Conservation (phyloP, 2,113 vertebrate genomes). For the Ramphastos sulfuratus region DNA sequence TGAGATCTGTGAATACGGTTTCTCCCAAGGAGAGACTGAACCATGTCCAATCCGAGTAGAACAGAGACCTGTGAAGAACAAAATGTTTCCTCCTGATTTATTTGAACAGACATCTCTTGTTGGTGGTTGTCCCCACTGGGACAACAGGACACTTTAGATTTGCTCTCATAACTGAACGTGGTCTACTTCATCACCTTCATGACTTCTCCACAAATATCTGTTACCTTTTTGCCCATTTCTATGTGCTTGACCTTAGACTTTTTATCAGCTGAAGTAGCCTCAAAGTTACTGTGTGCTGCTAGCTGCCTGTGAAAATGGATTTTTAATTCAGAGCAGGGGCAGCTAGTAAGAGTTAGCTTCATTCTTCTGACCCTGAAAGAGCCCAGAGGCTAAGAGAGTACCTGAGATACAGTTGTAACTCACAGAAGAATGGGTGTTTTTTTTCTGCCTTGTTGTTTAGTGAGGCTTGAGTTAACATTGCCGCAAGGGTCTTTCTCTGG, state of each 20-base stretch:
- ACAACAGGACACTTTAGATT: neutral
- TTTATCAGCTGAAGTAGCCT: neutral
- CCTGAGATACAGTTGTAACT: neutral
- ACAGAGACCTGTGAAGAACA: neutral
- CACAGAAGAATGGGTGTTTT: neutral
- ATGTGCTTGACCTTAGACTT: neutral
- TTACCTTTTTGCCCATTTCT: neutral
- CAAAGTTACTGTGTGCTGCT: neutral
- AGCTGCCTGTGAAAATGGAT: neutral
- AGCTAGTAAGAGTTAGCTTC: neutral
- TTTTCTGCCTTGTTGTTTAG: neutral
- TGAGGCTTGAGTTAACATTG: slow-evolving; percentile 1
- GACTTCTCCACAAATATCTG: neutral
- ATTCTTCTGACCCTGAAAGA: neutral
- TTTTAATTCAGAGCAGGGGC: neutral
- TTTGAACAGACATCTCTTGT: slow-evolving; percentile 3
- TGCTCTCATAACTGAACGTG: neutral
- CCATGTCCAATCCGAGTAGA: neutral
- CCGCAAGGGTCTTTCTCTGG: slow-evolving; percentile 3
- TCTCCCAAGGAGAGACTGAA: neutral
- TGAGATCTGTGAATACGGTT: neutral
- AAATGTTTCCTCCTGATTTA: neutral
- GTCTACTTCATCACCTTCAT: neutral
- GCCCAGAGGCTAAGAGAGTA: slow-evolving; percentile 3
- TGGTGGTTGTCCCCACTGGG: neutral